phyloP scores from a whole-genome alignment of 2,888 invertebrate species.

The Cantharis flavilabris region DNA sequence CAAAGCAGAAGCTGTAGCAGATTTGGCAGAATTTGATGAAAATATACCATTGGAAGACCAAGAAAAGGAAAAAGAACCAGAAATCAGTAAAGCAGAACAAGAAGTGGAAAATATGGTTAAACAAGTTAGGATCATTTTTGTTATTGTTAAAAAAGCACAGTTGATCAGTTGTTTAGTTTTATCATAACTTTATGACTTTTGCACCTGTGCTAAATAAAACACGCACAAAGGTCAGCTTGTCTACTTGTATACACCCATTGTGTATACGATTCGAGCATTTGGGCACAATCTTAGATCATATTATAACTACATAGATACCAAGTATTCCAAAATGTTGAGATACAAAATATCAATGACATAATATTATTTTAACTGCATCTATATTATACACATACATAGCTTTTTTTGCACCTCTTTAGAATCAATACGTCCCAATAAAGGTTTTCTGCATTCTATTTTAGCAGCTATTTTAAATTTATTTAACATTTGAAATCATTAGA shows the following conservation, averaged over 20 bases:
- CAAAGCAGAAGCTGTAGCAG: conserved; percentile 86
- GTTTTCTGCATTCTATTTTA: no score
- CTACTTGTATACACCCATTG: conserved; percentile 38
- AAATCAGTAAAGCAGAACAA: conserved; percentile 73
- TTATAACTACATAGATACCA: no score
- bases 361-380: no score
- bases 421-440: no score
- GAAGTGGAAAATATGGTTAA: conserved; percentile 73
- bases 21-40: conserved; percentile 95
- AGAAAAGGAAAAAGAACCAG: conserved; percentile 56
- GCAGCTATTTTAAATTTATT: no score
- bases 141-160: conserved; percentile 11
- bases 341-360: no score
- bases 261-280: conserved; percentile 18
- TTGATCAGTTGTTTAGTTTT: conserved; percentile 20
- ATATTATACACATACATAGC: no score
- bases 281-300: conserved; percentile 8
- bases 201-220: conserved; percentile 49
- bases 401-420: no score
- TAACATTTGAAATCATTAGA: no score
- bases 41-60: conserved; percentile 84
- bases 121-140: conserved; percentile 59
- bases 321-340: no score
- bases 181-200: conserved; percentile 38
- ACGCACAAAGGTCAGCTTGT: conserved; percentile 47